Base-by-base conservation (phyloP, 2,888 invertebrate genomes). In the Cerceris ruficornis region DNA sequence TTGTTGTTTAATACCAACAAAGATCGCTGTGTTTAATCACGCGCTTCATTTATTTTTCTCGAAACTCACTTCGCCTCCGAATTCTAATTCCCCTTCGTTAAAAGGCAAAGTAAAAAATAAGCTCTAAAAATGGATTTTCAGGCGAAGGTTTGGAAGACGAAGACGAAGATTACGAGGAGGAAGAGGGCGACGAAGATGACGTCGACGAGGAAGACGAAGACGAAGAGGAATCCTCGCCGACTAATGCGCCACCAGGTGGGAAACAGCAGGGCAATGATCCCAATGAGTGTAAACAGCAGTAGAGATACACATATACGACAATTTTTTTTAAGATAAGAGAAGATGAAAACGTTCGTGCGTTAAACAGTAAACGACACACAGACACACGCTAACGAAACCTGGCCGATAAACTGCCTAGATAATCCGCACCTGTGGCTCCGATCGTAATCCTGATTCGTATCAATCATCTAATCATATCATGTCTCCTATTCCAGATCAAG, bases 241-340 rank as follows among this genome's bases (percentile, higher is more conserved):
- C 84, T 83, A 93, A 93, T 4, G 91, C 93, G 69, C 92, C 93
- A 75, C 88, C 93, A 87, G 92, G 93, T 90, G 92, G 81, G 89
- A 93, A 93, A 87, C 49, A 75, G 76, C 82, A 78, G 50, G 77
- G 84, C 75, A 80, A 78, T 54, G 75, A 86, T 90, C 94, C 95
- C 73, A 94, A 94, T 81, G 96, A 96, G 87, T 96, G 96, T 94
- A 95, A 95, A 92, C 95, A 95, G 88, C 96, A 96, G 93, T 96
- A 95, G 93, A 88, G 81, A 82, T 75, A 78, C 71, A 84, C 77
- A 76, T 69, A 66, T 68, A 77, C 57, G 59, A 28, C 69, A 70
- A 55, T 68, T 52, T 41, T 55, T 81, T 67, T 72, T 81, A 73
- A 69, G 70, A 78, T 81, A 82, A 80, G 67, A 82, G 57, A 74